Conservation (phyloP, 2,797 vertebrate genomes). For the Fringilla coelebs region DNA sequence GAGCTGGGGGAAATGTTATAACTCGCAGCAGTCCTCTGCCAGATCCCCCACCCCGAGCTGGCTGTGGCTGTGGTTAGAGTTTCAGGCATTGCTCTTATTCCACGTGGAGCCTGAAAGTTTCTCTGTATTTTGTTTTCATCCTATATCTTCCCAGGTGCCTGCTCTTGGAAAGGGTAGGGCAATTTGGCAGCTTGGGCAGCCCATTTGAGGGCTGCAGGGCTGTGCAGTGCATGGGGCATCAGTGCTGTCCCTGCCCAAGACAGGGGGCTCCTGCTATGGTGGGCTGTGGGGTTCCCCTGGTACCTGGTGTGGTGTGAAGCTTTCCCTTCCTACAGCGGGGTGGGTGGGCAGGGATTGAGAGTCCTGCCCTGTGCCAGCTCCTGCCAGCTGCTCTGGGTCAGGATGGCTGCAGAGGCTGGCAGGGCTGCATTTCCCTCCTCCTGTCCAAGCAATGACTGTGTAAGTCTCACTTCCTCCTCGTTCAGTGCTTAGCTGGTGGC, state of each 20-base stretch:
- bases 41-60: too few species aligned
- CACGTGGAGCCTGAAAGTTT: background rate
- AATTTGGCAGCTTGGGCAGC: background rate
- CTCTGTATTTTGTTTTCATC: background rate
- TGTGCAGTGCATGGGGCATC: background rate
- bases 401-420: background rate
- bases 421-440: background rate
- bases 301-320: background rate
- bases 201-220: background rate
- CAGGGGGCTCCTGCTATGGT: fast-evolving
- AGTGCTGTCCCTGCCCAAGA: background rate
- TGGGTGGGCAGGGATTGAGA: background rate
- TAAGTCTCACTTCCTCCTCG: background rate
- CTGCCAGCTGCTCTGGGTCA: background rate
- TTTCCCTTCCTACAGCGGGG: fast-evolving
- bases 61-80: background rate
- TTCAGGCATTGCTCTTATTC: background rate
- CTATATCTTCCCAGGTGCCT: background rate
- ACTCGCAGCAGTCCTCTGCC: background rate
- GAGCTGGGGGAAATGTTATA: background rate
- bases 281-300: fast-evolving
- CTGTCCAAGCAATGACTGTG: background rate
- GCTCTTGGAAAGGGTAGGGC: background rate
- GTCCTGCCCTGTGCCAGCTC: background rate
- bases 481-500: background rate